These are phyloP conservation scores for Sicus ferrugineus DNA, from an alignment of 2,888 invertebrate genomes.

Conservation along the genomic window DNA sequence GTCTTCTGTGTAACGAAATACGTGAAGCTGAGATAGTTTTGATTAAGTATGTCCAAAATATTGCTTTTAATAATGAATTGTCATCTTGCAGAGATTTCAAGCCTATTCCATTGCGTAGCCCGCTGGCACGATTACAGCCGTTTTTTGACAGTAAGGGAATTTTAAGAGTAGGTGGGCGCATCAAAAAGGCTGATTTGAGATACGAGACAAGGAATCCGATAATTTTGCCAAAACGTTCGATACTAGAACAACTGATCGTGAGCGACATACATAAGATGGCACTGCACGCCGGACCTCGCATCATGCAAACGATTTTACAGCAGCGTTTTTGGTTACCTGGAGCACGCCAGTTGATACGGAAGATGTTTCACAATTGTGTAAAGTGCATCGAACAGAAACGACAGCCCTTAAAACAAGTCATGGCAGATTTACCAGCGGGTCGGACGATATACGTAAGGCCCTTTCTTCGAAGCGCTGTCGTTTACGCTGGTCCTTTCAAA, in stretches of 20 bases:
- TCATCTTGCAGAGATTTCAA: background rate
- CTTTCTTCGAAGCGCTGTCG: constrained; percentile 16
- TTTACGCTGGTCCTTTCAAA: background rate
- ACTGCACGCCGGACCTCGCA: constrained; percentile 16
- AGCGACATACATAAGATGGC: background rate
- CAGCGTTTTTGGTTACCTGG: background rate
- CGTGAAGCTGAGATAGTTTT: constrained; percentile 14
- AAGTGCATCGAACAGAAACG: background rate
- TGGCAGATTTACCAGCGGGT: constrained; percentile 13
- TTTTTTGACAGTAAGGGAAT: constrained; percentile 23
- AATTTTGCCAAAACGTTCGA: constrained; percentile 23
- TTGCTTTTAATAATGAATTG: constrained; percentile 1
- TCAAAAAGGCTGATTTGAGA: background rate
- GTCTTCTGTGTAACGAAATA: constrained; percentile 17
- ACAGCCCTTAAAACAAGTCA: background rate
- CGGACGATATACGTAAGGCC: constrained; percentile 9
- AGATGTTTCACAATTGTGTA: constrained; percentile 13
- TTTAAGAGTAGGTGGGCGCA: constrained; percentile 19
- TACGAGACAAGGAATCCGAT: constrained; percentile 21
- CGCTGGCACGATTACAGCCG: too few relatives aligned
- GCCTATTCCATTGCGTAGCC: too few relatives aligned
- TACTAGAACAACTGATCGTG: too few relatives aligned
- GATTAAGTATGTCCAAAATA: constrained; percentile 9
- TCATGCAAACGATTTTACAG: too few relatives aligned
- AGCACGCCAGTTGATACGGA: background rate